Conservation (phyloP, 1,140 invertebrate genomes). For the Orchestia grillus region DNA sequence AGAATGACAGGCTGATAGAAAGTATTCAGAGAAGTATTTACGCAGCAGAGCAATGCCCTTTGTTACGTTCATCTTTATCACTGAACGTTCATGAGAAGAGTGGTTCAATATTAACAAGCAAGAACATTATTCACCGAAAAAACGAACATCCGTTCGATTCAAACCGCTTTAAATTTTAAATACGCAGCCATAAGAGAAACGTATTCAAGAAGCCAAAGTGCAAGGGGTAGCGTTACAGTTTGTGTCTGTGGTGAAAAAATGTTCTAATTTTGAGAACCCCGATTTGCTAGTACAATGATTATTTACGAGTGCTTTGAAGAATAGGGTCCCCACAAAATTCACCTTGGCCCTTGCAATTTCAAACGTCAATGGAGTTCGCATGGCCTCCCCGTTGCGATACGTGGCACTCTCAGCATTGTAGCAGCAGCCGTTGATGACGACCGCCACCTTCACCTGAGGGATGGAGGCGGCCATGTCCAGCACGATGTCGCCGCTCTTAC, state of each 20-base stretch:
- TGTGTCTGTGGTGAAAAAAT: too few relatives aligned
- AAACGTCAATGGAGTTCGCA: background rate
- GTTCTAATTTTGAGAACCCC: too few relatives aligned
- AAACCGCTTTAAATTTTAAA: background rate
- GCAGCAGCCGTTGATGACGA: conserved; percentile 26
- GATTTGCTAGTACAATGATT: too few relatives aligned
- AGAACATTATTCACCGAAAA: background rate
- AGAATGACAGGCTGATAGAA: background rate
- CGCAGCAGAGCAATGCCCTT: background rate
- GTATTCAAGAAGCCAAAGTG: too few relatives aligned
- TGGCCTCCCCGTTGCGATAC: background rate
- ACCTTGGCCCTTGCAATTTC: background rate
- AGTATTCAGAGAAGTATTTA: background rate
- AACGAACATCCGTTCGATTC: background rate
- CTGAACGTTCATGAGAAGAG: background rate
- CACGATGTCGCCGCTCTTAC: conserved; percentile 59
- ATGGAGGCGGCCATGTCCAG: conserved; percentile 57
- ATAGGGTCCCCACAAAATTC: background rate
- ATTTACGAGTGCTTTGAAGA: too few relatives aligned
- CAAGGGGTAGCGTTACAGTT: too few relatives aligned
- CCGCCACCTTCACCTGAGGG: conserved; percentile 32
- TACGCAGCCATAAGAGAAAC: background rate
- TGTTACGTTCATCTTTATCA: background rate
- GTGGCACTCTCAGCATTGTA: background rate
- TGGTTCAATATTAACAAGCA: background rate